Percentiles rank a stretch among this genome's conserved stretches.
Evolutionary conservation across 2,113 vertebrate genomes (phyloP).

Genomic region (Crotalus tigris): DNA sequence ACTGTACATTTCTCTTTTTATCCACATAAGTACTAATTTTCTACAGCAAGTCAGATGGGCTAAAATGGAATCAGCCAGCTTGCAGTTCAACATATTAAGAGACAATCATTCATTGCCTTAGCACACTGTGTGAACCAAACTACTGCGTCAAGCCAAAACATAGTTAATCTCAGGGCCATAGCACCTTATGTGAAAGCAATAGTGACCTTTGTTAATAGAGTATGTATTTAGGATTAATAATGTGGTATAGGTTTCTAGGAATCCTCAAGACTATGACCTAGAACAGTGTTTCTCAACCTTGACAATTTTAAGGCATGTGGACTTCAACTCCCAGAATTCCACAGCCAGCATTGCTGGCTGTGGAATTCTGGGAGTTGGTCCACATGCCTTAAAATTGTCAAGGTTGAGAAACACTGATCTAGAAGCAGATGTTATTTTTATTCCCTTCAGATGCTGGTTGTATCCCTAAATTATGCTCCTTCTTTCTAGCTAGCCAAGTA

Average conservation of each 20-base stretch:
- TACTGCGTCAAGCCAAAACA: not conserved
- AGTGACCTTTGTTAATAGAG: not conserved
- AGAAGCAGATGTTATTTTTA: not conserved
- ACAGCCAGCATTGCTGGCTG: too few relatives aligned
- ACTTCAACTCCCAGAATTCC: too few relatives aligned
- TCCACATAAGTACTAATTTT: not conserved
- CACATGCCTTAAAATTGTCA: too few relatives aligned
- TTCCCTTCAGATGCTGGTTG: not conserved
- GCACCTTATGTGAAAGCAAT: not conserved
- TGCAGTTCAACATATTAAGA: not conserved
- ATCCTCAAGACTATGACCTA: not conserved
- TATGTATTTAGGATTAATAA: not conserved
- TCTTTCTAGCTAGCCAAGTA: not conserved
- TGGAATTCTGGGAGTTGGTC: too few relatives aligned
- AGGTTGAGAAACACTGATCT: not conserved
- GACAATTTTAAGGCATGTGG: too few relatives aligned
- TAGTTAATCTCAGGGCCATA: not conserved
- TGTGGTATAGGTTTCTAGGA: not conserved
- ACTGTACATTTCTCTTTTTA: not conserved
- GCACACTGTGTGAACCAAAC: not conserved
- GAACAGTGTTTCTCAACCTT: too few relatives aligned
- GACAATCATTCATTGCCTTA: not conserved
- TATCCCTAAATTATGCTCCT: not conserved
- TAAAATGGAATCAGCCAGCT: not conserved
- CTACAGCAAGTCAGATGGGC: not conserved